These are phyloP conservation scores for Pemphigus obesinymphae DNA, from an alignment of 1,140 invertebrate species.

Conservation along the genomic window DNA sequence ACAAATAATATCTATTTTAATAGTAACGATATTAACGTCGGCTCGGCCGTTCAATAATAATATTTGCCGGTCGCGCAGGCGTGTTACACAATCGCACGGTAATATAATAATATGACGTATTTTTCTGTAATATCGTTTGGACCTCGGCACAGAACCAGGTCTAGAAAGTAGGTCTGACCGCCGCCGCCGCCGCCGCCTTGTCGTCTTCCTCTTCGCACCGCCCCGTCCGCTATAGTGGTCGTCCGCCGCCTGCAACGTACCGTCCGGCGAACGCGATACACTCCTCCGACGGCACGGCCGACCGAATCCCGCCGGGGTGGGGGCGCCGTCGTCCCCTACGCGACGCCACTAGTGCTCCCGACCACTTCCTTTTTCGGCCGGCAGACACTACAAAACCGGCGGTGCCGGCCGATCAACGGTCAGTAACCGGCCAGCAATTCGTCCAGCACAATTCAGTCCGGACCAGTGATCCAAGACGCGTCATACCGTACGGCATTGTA, in stretches of 20 bases:
- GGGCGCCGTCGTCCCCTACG: too few species aligned
- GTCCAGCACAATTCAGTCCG: background rate
- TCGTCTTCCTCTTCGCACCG: background rate
- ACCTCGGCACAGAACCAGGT: constrained; percentile 24
- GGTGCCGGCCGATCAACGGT: background rate
- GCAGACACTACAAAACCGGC: constrained; percentile 28
- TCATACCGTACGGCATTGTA: too few species aligned
- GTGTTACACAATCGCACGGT: background rate
- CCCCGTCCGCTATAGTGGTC: too few species aligned
- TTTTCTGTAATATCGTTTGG: too few species aligned
- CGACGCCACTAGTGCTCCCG: too few species aligned
- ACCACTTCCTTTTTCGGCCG: constrained; percentile 20
- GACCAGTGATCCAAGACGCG: background rate
- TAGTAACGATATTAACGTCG: too few species aligned
- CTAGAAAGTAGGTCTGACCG: constrained; percentile 35
- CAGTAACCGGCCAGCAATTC: background rate
- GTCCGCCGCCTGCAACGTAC: too few species aligned
- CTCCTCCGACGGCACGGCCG: too few species aligned
- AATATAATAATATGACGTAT: too few species aligned
- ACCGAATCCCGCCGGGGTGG: background rate
- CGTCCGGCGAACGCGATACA: background rate
- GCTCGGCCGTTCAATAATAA: too few species aligned
- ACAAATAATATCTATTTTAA: too few species aligned
- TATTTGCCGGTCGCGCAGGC: background rate
- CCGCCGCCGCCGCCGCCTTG: background rate